Conservation (phyloP, 2,797 vertebrate genomes). For the Lagodon rhomboides region DNA sequence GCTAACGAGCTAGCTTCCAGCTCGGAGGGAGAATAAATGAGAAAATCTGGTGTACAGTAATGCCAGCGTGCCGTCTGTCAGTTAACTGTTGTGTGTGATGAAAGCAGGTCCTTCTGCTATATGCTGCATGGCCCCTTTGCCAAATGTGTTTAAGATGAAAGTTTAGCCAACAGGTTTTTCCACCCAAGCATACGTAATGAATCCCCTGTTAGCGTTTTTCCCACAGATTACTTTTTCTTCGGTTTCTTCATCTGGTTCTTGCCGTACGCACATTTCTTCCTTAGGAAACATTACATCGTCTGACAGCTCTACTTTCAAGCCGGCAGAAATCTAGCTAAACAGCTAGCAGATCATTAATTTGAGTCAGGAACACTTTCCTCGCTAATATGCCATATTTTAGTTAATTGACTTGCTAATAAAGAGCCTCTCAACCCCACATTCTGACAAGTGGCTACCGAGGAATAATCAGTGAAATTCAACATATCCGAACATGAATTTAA, state of each 20-base stretch:
- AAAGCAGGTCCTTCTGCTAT: neutral
- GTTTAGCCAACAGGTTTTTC: neutral
- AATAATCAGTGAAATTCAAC: conserved; percentile 38
- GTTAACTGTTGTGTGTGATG: neutral
- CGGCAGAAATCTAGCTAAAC: neutral
- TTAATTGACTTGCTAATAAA: conserved; percentile 49
- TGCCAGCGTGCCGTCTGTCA: neutral
- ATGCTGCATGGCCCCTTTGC: no score
- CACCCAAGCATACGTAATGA: neutral
- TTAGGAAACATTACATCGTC: neutral
- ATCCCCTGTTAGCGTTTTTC: neutral
- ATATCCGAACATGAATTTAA: conserved; percentile 24
- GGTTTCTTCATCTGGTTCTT: neutral
- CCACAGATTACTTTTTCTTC: neutral
- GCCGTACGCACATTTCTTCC: conserved; percentile 8
- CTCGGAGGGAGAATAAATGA: neutral
- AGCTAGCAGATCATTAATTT: conserved; percentile 2
- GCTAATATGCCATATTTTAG: conserved; percentile 19
- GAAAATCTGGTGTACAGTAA: neutral
- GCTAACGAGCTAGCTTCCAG: neutral
- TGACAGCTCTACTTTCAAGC: neutral
- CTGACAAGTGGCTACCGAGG: conserved; percentile 23
- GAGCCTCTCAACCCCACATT: conserved; percentile 28
- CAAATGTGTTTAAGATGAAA: conserved; percentile 16
- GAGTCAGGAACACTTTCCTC: conserved; percentile 9